Evolutionary conservation across 1,140 invertebrate species (phyloP).

Genomic region (Augochlora pura): DNA sequence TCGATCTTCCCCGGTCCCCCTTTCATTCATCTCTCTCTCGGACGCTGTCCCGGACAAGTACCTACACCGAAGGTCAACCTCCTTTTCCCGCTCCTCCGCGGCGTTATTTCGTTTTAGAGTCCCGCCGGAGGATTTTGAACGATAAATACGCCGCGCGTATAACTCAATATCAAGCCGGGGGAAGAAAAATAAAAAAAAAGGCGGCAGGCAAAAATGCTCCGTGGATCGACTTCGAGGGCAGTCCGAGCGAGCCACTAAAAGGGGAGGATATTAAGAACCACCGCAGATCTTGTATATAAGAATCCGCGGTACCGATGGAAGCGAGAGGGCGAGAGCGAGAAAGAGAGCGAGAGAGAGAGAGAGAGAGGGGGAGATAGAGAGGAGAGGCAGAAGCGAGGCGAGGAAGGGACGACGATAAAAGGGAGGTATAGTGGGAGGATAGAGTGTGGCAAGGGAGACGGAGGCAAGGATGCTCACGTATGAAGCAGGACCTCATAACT

Average conservation of each 20-base stretch:
- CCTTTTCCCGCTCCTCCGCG: slow-evolving; percentile 17
- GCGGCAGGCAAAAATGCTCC: slow-evolving; percentile 75
- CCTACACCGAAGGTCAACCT: slow-evolving; percentile 5
- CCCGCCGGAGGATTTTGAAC: slow-evolving; percentile 70
- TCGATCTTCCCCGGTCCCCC: slow-evolving; percentile 23
- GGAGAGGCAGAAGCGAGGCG: slow-evolving; percentile 45
- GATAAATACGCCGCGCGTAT: slow-evolving; percentile 77
- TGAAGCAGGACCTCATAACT: slow-evolving; percentile 80
- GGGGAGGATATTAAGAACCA: slow-evolving; percentile 80
- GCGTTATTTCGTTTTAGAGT: slow-evolving; percentile 34
- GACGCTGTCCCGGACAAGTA: slow-evolving; percentile 10
- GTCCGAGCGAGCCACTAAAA: slow-evolving; percentile 76
- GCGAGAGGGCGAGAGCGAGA: slow-evolving; percentile 39
- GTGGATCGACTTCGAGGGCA: slow-evolving; percentile 78
- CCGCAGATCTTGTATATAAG: slow-evolving; percentile 78
- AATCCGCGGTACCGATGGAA: slow-evolving; percentile 65
- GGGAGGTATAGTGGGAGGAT: slow-evolving; percentile 43
- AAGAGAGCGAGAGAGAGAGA: too few species aligned
- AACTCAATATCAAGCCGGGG: slow-evolving; percentile 77
- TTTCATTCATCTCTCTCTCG: slow-evolving; percentile 16
- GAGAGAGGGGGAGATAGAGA: slow-evolving; percentile 56
- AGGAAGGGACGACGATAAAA: slow-evolving; percentile 57
- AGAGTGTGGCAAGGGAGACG: slow-evolving; percentile 59
- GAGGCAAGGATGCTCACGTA: slow-evolving; percentile 76
- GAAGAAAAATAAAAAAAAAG: slow-evolving; percentile 62